A percentile compares a stretch with the other conserved stretches of the same genome.
Evolutionary conservation across 2,888 invertebrate species (phyloP).

Genomic region (Idaea biselata): DNA sequence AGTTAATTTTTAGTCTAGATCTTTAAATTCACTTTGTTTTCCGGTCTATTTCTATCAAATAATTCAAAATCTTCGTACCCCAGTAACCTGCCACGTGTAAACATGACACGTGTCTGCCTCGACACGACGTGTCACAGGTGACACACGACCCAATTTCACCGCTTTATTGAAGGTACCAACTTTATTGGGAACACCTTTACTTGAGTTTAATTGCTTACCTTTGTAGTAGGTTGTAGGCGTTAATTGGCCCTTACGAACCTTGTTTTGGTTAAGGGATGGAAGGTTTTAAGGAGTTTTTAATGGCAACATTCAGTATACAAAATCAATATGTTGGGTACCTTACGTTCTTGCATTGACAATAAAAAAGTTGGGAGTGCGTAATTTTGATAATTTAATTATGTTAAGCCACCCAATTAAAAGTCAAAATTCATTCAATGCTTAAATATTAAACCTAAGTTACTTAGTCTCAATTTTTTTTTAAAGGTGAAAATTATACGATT

Average conservation of each 20-base stretch:
- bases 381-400: too few relatives aligned
- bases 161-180: constrained; percentile 17
- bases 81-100: background rate
- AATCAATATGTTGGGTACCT: background rate
- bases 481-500: too few relatives aligned
- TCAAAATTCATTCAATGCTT: too few relatives aligned
- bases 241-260: background rate
- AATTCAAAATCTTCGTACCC: background rate
- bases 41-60: too few relatives aligned
- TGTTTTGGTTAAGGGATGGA: background rate
- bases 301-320: background rate
- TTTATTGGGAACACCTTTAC: constrained; percentile 5
- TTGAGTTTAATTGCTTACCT: background rate
- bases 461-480: too few relatives aligned
- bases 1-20: too few relatives aligned
- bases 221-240: background rate
- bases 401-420: too few relatives aligned
- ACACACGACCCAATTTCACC: constrained; percentile 10
- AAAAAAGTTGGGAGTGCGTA: too few relatives aligned
- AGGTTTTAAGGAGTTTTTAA: background rate
- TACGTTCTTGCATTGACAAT: background rate
- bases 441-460: too few relatives aligned
- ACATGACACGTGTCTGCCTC: constrained; percentile 2
- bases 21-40: too few relatives aligned
- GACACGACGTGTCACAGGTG: constrained; percentile 8